These are phyloP conservation scores for Furcifer pardalis DNA, from an alignment of 2,797 vertebrate genomes.

Conservation along the genomic window DNA sequence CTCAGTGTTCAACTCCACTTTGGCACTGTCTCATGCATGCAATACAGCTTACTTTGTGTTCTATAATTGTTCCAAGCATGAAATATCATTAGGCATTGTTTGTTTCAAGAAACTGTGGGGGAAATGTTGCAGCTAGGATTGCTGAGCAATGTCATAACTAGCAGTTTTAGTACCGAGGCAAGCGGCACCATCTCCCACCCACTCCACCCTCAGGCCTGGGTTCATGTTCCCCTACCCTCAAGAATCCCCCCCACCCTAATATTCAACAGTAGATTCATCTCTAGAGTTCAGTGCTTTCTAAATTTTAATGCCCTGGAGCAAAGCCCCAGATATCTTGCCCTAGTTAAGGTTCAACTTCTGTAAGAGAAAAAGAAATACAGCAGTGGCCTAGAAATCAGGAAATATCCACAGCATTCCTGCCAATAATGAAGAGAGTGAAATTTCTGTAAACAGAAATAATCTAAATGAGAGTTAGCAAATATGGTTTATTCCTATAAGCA, in stretches of 20 bases:
- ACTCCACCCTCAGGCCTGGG: too few species aligned
- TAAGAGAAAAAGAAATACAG: not conserved
- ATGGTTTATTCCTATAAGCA: not conserved
- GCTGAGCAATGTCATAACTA: too few species aligned
- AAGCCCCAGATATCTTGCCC: too few species aligned
- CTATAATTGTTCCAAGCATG: not conserved
- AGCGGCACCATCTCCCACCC: too few species aligned
- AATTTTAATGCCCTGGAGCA: too few species aligned
- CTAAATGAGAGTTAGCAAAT: slow-evolving; percentile 6
- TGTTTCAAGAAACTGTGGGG: not conserved
- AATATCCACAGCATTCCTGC: not conserved
- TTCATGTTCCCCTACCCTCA: too few species aligned
- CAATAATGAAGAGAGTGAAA: not conserved
- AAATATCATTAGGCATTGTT: not conserved
- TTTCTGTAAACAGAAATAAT: slow-evolving; percentile 30
- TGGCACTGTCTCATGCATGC: not conserved
- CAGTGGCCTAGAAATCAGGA: not conserved
- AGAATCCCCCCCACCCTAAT: too few species aligned
- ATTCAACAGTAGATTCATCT: too few species aligned
- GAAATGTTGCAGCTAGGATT: not conserved
- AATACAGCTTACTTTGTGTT: not conserved
- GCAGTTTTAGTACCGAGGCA: too few species aligned
- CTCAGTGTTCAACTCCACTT: not conserved
- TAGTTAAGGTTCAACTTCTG: too few species aligned
- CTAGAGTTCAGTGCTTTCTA: too few species aligned